phyloP scores from a whole-genome alignment of 2,888 invertebrate species.

The Caenorhabditis parvicauda region DNA sequence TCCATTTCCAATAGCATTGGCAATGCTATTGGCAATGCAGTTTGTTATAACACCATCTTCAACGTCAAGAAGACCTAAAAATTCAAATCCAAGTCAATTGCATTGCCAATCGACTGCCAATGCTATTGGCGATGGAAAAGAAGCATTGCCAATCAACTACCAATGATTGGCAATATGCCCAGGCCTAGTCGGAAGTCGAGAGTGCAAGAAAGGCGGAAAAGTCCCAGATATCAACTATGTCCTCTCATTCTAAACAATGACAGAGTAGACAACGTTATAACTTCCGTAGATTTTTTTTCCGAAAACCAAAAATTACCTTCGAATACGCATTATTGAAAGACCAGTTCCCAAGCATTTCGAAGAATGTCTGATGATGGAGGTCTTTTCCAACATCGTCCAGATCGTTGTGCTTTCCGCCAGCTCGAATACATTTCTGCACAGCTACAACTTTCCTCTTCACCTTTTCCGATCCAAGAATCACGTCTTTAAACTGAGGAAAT shows the following conservation, averaged over 20 bases:
- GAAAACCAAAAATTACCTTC: conserved; percentile 71
- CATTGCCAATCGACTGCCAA: too few species aligned
- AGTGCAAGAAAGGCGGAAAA: too few species aligned
- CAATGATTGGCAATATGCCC: too few species aligned
- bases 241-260: background rate
- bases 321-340: conserved; percentile 95
- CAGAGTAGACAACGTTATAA: background rate
- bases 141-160: too few species aligned
- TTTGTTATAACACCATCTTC: too few species aligned
- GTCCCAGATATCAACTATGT: background rate
- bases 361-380: conserved; percentile 99
- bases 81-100: too few species aligned
- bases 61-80: too few species aligned
- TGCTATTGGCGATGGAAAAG: too few species aligned
- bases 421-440: conserved; percentile 97
- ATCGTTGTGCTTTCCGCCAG: conserved; percentile 95
- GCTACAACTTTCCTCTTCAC: conserved; percentile 81
- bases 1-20: too few species aligned
- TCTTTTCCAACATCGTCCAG: conserved; percentile 96
- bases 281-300: too few species aligned
- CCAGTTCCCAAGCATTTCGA: conserved; percentile 99
- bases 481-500: conserved; percentile 79
- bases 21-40: too few species aligned
- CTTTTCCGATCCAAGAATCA: conserved; percentile 89
- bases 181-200: too few species aligned